Evolutionary conservation across 2,797 vertebrate genomes (phyloP).

Genomic region (Tympanoctomys barrerae): DNA sequence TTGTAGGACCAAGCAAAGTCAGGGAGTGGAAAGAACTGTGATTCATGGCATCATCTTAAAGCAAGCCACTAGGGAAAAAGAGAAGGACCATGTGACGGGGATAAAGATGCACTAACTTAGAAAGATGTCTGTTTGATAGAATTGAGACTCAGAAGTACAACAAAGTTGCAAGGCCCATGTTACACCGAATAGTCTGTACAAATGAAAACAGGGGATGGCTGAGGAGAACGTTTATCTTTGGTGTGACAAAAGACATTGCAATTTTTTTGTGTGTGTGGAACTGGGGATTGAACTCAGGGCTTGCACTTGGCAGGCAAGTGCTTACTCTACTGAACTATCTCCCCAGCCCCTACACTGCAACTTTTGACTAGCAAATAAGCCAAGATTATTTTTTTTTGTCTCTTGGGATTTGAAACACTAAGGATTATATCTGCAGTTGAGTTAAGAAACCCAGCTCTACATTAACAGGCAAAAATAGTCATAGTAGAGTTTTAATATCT

Average conservation of each 20-base stretch:
- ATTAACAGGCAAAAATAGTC: background rate
- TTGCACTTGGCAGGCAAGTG: too few relatives aligned
- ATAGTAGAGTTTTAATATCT: background rate
- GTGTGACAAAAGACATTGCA: background rate
- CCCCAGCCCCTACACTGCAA: background rate
- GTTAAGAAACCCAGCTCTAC: background rate
- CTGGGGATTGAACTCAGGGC: too few relatives aligned
- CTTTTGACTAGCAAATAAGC: background rate
- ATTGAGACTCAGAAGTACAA: background rate
- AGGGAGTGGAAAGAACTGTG: background rate
- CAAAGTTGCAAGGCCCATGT: background rate
- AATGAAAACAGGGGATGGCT: background rate
- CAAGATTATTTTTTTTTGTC: background rate
- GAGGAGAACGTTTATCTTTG: background rate
- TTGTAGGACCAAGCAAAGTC: background rate
- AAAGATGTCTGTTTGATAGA: background rate
- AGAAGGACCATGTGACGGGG: background rate
- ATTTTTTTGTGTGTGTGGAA: background rate
- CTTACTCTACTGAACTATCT: too few relatives aligned
- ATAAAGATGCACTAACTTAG: background rate
- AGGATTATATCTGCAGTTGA: background rate
- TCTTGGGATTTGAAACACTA: background rate
- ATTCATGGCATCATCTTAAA: background rate
- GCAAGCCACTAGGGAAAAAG: background rate
- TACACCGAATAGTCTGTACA: background rate